phyloP scores from a whole-genome alignment of 2,113 vertebrate species.

The Saguinus midas region DNA sequence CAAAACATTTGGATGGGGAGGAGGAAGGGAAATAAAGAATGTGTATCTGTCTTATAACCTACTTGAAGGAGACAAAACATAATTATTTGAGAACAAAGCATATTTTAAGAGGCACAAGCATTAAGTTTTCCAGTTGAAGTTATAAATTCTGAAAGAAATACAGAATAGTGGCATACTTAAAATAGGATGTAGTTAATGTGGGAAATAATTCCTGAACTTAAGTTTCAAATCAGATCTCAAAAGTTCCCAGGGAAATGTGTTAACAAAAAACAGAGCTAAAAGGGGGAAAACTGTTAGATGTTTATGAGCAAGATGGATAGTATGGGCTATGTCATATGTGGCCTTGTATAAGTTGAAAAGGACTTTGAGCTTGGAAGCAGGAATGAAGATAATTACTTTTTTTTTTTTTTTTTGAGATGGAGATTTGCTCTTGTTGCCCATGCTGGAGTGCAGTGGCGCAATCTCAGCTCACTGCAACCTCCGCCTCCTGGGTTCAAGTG shows the following conservation, averaged over 20 bases:
- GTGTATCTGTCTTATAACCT: neutral
- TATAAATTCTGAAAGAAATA: conserved; percentile 26
- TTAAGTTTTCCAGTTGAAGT: neutral
- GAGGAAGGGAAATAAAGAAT: neutral
- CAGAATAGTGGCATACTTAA: neutral
- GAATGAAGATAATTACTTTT: neutral
- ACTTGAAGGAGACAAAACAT: conserved; percentile 19
- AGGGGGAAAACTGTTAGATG: neutral
- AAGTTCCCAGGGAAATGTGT: neutral
- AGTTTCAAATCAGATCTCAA: neutral
- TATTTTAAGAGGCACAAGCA: conserved; percentile 26
- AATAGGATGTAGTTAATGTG: neutral
- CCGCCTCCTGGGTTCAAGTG: too few relatives aligned
- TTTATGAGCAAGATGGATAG: neutral
- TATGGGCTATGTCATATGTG: neutral
- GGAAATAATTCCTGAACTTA: neutral
- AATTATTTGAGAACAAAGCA: neutral
- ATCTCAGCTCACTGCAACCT: too few relatives aligned
- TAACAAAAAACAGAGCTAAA: conserved; percentile 27
- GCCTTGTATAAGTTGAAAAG: neutral
- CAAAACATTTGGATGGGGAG: neutral
- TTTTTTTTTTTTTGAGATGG: too few relatives aligned
- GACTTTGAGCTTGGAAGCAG: neutral
- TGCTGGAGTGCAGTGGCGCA: too few relatives aligned
- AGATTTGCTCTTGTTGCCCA: too few relatives aligned